Base-by-base conservation (phyloP, 2,113 vertebrate species). In the Entomyzon cyanotis region DNA sequence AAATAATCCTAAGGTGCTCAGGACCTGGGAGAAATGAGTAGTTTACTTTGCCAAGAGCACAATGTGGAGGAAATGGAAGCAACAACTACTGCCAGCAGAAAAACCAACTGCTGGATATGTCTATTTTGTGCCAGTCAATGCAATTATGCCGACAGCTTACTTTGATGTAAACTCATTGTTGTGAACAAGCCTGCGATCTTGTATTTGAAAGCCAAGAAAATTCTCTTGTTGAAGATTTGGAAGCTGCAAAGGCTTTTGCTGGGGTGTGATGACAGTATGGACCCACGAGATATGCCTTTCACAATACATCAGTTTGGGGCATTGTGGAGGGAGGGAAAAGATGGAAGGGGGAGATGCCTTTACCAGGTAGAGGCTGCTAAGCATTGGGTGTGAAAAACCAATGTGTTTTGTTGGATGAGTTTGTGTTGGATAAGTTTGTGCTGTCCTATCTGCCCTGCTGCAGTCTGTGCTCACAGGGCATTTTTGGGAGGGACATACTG, bases 401-500 rank as follows among this genome's bases (percentile, higher is more conserved):
- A 21, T 21, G 19, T 37, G 39, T 4, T 30, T 59, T 12, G 3
- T 60, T 42, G 53, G 24, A 10, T 58, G 4, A 31, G 4, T 49
- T 8, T 27, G 27, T 55, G 12, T n/a, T n/a, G n/a, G n/a, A n/a
- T n/a, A n/a, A n/a, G n/a, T n/a, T n/a, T n/a, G 27, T 44, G 52
- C 47, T 59, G 7, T 52, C 31, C 59, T 52, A 3, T 33, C 39
- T 71, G n/a, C 13, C 5, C 19, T 37, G 12, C 41, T 4, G 2
- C 65, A 47, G 6, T 11, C 24, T 30, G 30, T 35, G 62, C 44
- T 82, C 21, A 5, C 0, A 1, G 7, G 11, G 23, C 11, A 2
- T 0, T 80, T 91, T 62, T 27, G 21, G 12, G 25, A 90, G 23
- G 0, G 0, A 27, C 0, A 1, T 28, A 21, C 4, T 3, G 14